Base-by-base conservation (phyloP, 2,113 vertebrate species). In the Neogale vison region DNA sequence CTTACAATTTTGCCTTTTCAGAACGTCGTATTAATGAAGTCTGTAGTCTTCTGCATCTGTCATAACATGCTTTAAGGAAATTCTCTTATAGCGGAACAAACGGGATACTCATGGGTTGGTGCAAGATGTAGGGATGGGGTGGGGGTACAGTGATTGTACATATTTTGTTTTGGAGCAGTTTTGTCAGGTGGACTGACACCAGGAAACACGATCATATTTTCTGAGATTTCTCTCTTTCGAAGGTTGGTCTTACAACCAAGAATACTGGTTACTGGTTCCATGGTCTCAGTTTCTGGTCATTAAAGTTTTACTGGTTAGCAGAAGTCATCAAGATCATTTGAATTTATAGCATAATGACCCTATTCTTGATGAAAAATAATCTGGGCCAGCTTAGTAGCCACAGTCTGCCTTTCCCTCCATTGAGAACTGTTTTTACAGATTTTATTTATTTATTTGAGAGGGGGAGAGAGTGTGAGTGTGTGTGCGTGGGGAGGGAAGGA, bases 151-250 rank as follows among this genome's bases (percentile, higher is more conserved):
- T 8, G 13, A 7, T 57, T 52, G 21, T 23, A 11, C 26, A 10
- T 29, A 80, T 21, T 67, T 76, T 15, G 31, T 76, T 84, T 67
- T 42, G 67, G 96, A 57, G 42, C 45, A 0, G 20, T 24, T 42
- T 65, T 3, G 42, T 31, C 9, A 3, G 47, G 0, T 24, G 15
- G 7, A 3, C 9, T 0, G 6, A 65, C 72, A 4, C 50, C 36
- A 82, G 57, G 7, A 12, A 65, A 59, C 52, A 82, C 63, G 23
- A 3, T 55, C n/a, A 0, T 31, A 2, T 85, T 57, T 85, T 90
- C 39, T 86, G 82, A 80, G 92, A 42, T 14, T 14, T 0, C 11
- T 79, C 13, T 57, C 88, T 39, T 90, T 77, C 71, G 87, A 55
- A 21, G 59, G 61, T 1, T 76, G 65, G 31, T 31, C 63, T 82